Evolutionary conservation across 2,113 vertebrate genomes (phyloP).

Genomic region (Oreochromis aureus): DNA sequence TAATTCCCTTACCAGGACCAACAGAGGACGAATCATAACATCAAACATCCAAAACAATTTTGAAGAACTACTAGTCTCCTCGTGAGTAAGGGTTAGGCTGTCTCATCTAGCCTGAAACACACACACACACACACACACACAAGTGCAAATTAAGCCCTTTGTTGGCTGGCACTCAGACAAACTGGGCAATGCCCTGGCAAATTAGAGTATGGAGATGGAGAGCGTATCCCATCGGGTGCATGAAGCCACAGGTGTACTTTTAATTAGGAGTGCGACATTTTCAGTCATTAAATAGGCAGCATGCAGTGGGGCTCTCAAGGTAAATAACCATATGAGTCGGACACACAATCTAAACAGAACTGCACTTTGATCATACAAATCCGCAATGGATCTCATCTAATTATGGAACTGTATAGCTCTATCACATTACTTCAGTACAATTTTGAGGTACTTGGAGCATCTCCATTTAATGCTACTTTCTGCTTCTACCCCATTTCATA

Average conservation of each 20-base stretch:
- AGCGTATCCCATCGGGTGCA: conserved; percentile 18
- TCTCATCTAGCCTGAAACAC: not conserved
- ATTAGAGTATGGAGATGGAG: conserved; percentile 23
- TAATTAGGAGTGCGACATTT: conserved; percentile 51
- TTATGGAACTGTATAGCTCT: not conserved
- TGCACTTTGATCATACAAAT: not conserved
- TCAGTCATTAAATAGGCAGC: conserved; percentile 18
- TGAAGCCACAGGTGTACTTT: conserved; percentile 53
- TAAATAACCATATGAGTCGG: conserved; percentile 23
- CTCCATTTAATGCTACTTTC: not conserved
- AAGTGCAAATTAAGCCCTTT: conserved; percentile 15
- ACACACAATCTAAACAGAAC: not conserved
- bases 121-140: not conserved
- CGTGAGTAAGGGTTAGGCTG: not conserved
- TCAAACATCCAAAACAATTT: conserved; percentile 12
- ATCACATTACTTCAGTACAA: not conserved
- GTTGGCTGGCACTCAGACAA: conserved; percentile 28
- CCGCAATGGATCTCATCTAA: not conserved
- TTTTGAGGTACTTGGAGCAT: not conserved
- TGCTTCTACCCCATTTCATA: not conserved
- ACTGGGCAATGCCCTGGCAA: conserved; percentile 17
- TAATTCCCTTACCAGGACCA: conserved; percentile 11
- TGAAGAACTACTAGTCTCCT: not conserved
- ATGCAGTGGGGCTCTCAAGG: not conserved
- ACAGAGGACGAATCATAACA: not conserved